Evolutionary conservation across 1,140 invertebrate species (phyloP), one percentile per base, ranked within the genome.

Genomic region (Zaprionus kolodkinae): DNA sequence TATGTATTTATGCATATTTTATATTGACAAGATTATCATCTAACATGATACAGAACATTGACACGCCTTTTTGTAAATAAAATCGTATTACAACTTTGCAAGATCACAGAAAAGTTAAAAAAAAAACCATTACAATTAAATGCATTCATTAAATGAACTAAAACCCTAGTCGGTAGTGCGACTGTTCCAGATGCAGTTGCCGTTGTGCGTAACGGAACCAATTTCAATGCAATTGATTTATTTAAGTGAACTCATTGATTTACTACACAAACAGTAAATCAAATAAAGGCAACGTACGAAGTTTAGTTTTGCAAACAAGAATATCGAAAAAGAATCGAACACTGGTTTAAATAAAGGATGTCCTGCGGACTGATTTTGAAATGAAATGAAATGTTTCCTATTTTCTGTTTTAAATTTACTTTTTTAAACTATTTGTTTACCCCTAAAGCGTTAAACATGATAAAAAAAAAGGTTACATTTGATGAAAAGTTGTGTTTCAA

Each of bases 21-120:
- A 30, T 73, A 43, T 21, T 72, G 56, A 63, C 63, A 83, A 65
- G 38, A 64, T 72, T 82, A 70, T 72, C 33, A 36, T 45, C 40
- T 36, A 38, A 38, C 35, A 59, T 21, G 45, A 50, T 12, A 17
- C 3, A 36, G 33, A 25, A 82, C 33, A 40, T 61, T 73, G 13
- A 73, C 61, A 85, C 56, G 79, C 64, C 77, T 87, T 89, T 88
- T 81, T 89, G 85, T 89, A 89, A 89, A 89, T 88, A 89, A 84
- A 78, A 81, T 78, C 78, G 66, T 70, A 85, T 59, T 40, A 76
- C n/a, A 56, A 56, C 64, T 76, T 76, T 72, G 69, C 65, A 69
- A 61, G 62, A 56, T 27, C 65, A 65, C 45, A 85, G 48, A 50
- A 40, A 74, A 62, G 63, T 70, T 56, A 65, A 55, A 65, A 70